A percentile compares a stretch with the other conserved stretches of the same genome.
Evolutionary conservation across 2,888 invertebrate species (phyloP).

Genomic region (Leptopterna dolabrata): DNA sequence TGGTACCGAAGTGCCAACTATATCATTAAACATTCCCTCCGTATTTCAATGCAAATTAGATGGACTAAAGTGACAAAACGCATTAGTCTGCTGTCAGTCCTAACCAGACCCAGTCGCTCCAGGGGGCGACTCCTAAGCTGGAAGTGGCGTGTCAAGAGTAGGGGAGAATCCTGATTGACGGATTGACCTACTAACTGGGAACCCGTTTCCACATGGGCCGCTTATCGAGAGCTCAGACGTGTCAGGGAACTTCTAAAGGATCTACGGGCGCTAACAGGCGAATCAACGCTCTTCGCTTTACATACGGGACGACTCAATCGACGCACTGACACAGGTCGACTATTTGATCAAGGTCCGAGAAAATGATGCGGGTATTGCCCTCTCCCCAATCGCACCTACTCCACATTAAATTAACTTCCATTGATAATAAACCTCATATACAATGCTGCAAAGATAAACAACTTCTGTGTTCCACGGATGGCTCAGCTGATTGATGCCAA

Average conservation of each 20-base stretch:
- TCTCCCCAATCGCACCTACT: too few species aligned
- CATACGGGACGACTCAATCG: not conserved
- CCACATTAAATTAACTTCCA: too few species aligned
- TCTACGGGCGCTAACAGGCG: not conserved
- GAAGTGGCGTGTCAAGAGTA: not conserved
- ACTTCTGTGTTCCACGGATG: too few species aligned
- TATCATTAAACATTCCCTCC: too few species aligned
- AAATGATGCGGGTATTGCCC: too few species aligned
- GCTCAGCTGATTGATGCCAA: too few species aligned
- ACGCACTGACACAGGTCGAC: too few species aligned
- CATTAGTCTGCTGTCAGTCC: not conserved
- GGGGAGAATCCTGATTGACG: constrained; percentile 5
- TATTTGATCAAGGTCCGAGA: too few species aligned
- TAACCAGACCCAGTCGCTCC: not conserved
- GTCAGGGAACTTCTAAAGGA: not conserved
- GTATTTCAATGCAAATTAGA: not conserved
- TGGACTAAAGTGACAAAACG: not conserved
- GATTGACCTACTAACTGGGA: not conserved
- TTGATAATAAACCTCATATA: too few species aligned
- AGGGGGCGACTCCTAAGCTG: not conserved
- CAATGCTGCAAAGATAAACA: too few species aligned
- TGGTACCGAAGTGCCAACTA: too few species aligned
- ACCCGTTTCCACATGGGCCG: constrained; percentile 7
- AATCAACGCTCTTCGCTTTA: not conserved
- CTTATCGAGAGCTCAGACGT: constrained; percentile 7